Evolutionary conservation across 1,140 invertebrate genomes (phyloP), one percentile per base, ranked within the genome.

Genomic region (Sinella curviseta): DNA sequence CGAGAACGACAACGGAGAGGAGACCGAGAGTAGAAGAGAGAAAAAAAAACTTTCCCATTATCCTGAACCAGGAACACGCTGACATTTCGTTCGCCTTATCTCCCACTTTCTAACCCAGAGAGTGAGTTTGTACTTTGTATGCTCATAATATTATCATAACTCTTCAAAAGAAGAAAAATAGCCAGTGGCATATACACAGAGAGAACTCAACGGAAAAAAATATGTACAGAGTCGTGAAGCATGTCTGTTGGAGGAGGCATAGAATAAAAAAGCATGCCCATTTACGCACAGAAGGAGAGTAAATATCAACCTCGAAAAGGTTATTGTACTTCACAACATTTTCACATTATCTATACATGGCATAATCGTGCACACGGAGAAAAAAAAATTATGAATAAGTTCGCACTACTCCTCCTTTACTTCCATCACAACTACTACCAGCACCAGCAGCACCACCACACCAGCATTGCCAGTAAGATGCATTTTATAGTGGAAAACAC

Each of bases 31-130:
- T n/a, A n/a, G n/a, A n/a, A n/a, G n/a, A n/a, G n/a, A n/a, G n/a
- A 14, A 60, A 26, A 60, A 60, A 60, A 60, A 60, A 60, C 55
- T 60, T 60, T 60, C 8, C 55, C n/a, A 60, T 60, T 60, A 60
- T 60, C 14, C 55, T 24, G 24, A 60, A 60, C 55, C 55, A 26
- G 55, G 55, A 24, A 60, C 55, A 60, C 8, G 55, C 55, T 60
- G 55, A 60, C 55, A 60, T 60, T 60, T 60, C n/a, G 55, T 60
- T 60, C 55, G 55, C 55, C 55, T 60, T 60, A 60, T 60, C 55
- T 60, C 24, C 14, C 3, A 17, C 14, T 14, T 12, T n/a, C n/a
- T n/a, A n/a, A n/a, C n/a, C n/a, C n/a, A n/a, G n/a, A n/a, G n/a
- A n/a, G n/a, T n/a, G n/a, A n/a, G n/a, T n/a, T 60, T 60, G 55